Percentiles rank a stretch among this genome's conserved stretches.
Evolutionary conservation across 1,140 invertebrate genomes (phyloP).

Genomic region (Eurosta solidaginis): DNA sequence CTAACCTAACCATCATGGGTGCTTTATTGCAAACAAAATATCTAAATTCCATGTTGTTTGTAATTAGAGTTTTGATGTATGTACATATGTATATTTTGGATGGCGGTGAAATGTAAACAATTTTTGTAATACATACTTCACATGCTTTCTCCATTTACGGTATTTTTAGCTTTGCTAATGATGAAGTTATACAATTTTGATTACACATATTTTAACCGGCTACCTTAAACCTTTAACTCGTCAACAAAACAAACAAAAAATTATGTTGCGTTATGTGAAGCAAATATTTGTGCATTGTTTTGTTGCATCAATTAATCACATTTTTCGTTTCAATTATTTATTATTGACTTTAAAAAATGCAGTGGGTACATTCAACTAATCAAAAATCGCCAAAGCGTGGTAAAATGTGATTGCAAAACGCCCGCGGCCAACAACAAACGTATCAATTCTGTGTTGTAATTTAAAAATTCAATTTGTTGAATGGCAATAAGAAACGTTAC

Average conservation of each 20-base stretch:
- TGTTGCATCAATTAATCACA: not conserved
- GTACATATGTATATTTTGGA: too few relatives aligned
- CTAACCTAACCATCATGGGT: too few relatives aligned
- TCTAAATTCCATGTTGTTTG: too few relatives aligned
- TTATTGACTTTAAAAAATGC: not conserved
- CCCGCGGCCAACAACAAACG: not conserved
- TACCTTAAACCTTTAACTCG: not conserved
- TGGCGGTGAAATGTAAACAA: too few relatives aligned
- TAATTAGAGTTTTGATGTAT: too few relatives aligned
- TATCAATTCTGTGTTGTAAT: not conserved
- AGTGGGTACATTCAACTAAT: not conserved
- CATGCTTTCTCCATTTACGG: not conserved
- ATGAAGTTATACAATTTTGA: not conserved
- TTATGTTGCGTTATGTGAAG: too few relatives aligned
- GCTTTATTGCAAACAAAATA: too few relatives aligned
- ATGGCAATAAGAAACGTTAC: not conserved
- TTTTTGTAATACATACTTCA: too few relatives aligned
- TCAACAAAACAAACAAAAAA: not conserved
- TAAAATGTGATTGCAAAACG: not conserved
- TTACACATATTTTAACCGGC: not conserved
- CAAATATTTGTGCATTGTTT: too few relatives aligned
- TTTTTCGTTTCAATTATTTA: not conserved
- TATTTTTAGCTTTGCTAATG: not conserved
- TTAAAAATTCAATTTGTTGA: not conserved
- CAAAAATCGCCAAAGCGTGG: constrained; percentile 1